These are phyloP conservation scores for Cebus imitator DNA, from an alignment of 2,113 vertebrate species.

Conservation along the genomic window DNA sequence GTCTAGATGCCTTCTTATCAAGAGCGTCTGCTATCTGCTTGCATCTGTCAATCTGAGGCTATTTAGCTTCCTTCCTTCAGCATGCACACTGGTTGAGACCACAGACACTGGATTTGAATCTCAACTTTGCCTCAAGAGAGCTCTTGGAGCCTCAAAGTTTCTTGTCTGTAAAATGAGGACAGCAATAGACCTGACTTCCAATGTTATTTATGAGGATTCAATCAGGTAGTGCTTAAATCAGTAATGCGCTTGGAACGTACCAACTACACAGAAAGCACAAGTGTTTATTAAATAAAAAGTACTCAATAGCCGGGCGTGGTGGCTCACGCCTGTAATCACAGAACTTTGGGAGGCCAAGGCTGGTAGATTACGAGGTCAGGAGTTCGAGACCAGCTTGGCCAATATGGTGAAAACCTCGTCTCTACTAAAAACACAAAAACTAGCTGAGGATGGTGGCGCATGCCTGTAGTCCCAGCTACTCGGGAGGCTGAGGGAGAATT, in stretches of 20 bases:
- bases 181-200: neutral
- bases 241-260: neutral
- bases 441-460: too few relatives aligned
- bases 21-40: neutral
- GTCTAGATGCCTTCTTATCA: neutral
- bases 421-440: too few relatives aligned
- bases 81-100: neutral
- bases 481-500: neutral
- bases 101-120: neutral
- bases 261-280: neutral
- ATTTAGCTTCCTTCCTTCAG: neutral
- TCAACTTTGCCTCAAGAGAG: neutral
- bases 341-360: too few relatives aligned
- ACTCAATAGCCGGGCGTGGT: neutral
- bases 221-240: neutral
- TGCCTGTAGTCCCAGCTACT: too few relatives aligned
- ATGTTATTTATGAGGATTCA: neutral
- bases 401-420: too few relatives aligned
- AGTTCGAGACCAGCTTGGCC: too few relatives aligned
- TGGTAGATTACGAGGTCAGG: too few relatives aligned
- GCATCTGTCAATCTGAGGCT: neutral
- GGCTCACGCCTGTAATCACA: too few relatives aligned
- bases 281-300: neutral
- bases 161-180: neutral
- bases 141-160: neutral